Conservation (phyloP, 92 coral and sea anemone species). For the Paragorgia papillata region DNA sequence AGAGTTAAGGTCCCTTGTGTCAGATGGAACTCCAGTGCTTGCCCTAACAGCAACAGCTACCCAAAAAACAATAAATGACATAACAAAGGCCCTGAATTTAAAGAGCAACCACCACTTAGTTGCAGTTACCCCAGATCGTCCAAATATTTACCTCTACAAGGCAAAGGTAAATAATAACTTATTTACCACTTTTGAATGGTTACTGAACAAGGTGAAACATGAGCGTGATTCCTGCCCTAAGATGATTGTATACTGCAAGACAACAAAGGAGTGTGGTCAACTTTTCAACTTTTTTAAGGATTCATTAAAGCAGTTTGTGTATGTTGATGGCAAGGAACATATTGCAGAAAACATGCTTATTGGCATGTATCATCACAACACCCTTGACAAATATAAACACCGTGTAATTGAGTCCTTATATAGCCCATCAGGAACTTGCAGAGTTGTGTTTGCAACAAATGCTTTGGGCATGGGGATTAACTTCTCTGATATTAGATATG, state of each 20-base stretch:
- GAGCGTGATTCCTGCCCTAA: slow-evolving; percentile 34
- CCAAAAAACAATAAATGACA: background rate
- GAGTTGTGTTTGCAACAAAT: too few relatives aligned
- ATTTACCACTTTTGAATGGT: slow-evolving; percentile 36
- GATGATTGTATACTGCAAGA: slow-evolving; percentile 61
- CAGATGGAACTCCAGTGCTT: slow-evolving; percentile 44
- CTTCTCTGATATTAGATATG: slow-evolving; percentile 60
- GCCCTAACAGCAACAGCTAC: slow-evolving; percentile 57
- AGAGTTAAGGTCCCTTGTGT: slow-evolving; percentile 53
- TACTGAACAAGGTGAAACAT: slow-evolving; percentile 49
- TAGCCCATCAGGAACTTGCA: slow-evolving; percentile 44
- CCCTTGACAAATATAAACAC: slow-evolving; percentile 49
- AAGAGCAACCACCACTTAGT: slow-evolving; percentile 13
- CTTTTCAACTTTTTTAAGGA: slow-evolving; percentile 54
- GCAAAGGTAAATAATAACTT: too few relatives aligned
- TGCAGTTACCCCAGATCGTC: slow-evolving; percentile 40
- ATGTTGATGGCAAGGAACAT: slow-evolving; percentile 20
- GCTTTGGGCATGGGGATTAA: slow-evolving; percentile 71
- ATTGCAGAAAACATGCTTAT: too few relatives aligned
- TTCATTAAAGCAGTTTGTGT: background rate
- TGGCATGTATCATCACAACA: slow-evolving; percentile 65
- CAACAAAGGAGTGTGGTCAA: slow-evolving; percentile 58
- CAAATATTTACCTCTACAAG: too few relatives aligned
- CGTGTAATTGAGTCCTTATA: slow-evolving; percentile 38
- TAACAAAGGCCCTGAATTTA: slow-evolving; percentile 30